phyloP scores from a whole-genome alignment of 1,140 invertebrate genomes.

The Bombyx mori region ASM3026992v2 NC_085124.1:1714501-1715000 shows the following conservation, averaged over 20 bases:
- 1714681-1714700: constrained; percentile 25
- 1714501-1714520: too few relatives aligned
- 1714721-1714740: constrained; percentile 16
- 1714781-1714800: constrained; percentile 39
- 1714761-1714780: constrained; percentile 18
- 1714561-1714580: too few relatives aligned
- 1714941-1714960: too few relatives aligned
- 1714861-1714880: constrained; percentile 11
- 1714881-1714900: constrained; percentile 21
- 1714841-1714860: constrained; percentile 11
- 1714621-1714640: too few relatives aligned
- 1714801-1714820: constrained; percentile 19
- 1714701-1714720: constrained; percentile 33
- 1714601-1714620: too few relatives aligned
- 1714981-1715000: too few relatives aligned
- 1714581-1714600: neutral
- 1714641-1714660: neutral
- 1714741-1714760: constrained; percentile 24
- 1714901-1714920: constrained; percentile 24
- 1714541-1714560: too few relatives aligned
- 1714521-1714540: too few relatives aligned
- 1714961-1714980: too few relatives aligned
- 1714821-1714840: constrained; percentile 11
- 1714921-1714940: neutral
- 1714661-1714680: constrained; percentile 13